Evolutionary conservation across 2,113 vertebrate species (phyloP).

Genomic region (Ochotona curzoniae): DNA sequence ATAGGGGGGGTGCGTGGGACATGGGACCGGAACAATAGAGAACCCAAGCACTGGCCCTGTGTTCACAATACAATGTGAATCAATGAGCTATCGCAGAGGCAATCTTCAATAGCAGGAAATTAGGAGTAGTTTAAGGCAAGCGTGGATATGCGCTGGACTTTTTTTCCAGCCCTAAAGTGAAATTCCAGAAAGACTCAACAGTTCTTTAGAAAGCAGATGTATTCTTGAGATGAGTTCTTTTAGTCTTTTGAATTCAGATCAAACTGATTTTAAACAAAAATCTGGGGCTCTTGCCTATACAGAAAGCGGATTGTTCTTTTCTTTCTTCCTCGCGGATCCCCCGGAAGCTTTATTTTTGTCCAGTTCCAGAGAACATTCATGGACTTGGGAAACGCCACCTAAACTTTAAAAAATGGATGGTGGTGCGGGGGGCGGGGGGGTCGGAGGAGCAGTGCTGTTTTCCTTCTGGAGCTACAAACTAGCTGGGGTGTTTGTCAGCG

Average conservation of each 20-base stretch:
- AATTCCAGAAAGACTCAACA: constrained; percentile 27
- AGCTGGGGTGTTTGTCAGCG: constrained; percentile 30
- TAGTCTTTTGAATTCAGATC: background rate
- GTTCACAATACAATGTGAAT: constrained; percentile 47
- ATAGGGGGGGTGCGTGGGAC: background rate
- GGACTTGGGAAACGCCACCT: constrained; percentile 56
- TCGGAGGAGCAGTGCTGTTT: background rate
- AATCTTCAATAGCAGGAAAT: constrained; percentile 18
- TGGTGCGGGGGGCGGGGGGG: too few relatives aligned
- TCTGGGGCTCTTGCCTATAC: background rate
- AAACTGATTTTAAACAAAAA: constrained; percentile 30
- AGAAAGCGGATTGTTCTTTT: constrained; percentile 22
- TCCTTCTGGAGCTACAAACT: constrained; percentile 23
- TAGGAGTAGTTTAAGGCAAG: constrained; percentile 28
- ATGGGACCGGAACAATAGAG: constrained; percentile 62
- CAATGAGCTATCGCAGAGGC: constrained; percentile 70
- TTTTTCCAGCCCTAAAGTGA: constrained; percentile 26
- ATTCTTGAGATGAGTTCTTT: background rate
- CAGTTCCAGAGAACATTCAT: constrained; percentile 48
- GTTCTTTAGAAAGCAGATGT: background rate
- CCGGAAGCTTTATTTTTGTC: constrained; percentile 53
- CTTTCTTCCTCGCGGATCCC: constrained; percentile 37
- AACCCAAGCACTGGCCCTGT: constrained; percentile 28
- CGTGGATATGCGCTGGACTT: background rate
- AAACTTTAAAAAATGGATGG: constrained; percentile 32